A percentile compares a stretch with the other conserved stretches of the same genome.
phyloP scores from a whole-genome alignment of 2,797 vertebrate genomes.

The Semotilus atromaculatus region DNA sequence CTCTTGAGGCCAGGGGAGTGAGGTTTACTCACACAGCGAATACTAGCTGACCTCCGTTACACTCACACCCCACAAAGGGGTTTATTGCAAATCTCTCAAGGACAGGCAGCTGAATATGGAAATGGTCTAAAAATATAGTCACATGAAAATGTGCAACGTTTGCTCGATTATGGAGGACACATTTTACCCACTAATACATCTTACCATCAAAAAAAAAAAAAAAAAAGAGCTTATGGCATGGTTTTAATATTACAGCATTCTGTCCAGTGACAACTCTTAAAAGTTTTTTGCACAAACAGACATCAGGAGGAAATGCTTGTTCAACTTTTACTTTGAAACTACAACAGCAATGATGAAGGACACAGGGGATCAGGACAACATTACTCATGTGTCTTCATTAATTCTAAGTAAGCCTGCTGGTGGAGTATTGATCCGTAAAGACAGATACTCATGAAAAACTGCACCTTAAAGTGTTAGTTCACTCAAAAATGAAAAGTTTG shows the following conservation, averaged over 20 bases:
- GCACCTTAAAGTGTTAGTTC: neutral
- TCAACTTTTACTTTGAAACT: neutral
- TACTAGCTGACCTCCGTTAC: neutral
- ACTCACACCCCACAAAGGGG: neutral
- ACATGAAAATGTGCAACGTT: neutral
- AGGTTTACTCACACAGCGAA: neutral
- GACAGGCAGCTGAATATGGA: neutral
- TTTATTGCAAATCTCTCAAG: neutral
- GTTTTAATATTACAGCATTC: neutral
- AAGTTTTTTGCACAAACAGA: neutral
- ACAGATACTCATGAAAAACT: neutral
- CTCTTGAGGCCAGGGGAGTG: neutral
- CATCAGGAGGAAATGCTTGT: neutral
- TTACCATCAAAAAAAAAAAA: neutral
- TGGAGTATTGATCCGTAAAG: neutral
- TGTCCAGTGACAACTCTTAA: neutral
- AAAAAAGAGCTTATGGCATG: neutral
- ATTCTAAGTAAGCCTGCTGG: neutral
- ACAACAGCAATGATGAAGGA: neutral
- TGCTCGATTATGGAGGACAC: neutral
- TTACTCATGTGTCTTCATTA: slow-evolving; percentile 19
- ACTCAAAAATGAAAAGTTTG: neutral
- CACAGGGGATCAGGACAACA: neutral
- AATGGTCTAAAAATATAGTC: neutral
- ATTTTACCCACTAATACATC: neutral